Conservation (phyloP, 1,140 invertebrate species). For the Papilio xuthus region DNA sequence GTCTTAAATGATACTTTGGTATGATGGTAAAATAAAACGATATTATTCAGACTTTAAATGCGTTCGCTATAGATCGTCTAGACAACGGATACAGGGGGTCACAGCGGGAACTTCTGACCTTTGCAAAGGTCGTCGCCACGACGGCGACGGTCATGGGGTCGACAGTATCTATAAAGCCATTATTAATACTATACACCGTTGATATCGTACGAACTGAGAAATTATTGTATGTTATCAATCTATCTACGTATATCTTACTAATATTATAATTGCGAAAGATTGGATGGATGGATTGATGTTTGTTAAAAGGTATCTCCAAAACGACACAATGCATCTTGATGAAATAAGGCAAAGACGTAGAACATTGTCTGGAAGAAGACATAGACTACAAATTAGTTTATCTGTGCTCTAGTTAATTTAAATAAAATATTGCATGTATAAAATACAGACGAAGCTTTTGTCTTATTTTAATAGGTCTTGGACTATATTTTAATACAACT, state of each 20-base stretch:
- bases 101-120: neutral
- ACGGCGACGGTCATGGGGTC: constrained; percentile 21
- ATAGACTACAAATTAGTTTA: no score
- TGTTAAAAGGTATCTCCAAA: no score
- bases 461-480: no score
- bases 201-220: neutral
- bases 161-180: constrained; percentile 10
- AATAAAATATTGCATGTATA: no score
- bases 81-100: constrained; percentile 6
- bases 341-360: no score
- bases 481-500: no score
- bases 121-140: constrained; percentile 12
- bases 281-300: no score
- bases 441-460: no score
- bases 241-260: neutral
- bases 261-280: no score
- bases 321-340: no score
- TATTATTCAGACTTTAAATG: neutral
- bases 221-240: neutral
- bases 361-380: no score
- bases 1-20: neutral
- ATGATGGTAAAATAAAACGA: neutral
- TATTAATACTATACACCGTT: neutral
- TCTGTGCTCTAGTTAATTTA: no score
- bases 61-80: neutral